Conservation (phyloP, 2,888 invertebrate genomes). For the Eurytoma californica region DNA sequence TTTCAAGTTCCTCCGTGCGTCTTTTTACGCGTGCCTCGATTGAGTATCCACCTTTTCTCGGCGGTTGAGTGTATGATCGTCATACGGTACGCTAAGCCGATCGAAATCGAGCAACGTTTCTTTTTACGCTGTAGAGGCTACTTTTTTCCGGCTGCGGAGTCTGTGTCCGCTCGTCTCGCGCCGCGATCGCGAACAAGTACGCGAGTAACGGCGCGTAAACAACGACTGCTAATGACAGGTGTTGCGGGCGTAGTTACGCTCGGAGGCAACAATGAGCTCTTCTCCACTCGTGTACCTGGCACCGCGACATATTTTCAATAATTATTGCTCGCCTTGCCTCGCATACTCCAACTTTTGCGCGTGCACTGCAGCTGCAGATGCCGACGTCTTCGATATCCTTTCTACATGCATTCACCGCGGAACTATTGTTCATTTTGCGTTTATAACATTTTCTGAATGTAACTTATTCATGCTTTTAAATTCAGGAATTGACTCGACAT, state of each 20-base stretch:
- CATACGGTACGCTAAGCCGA: neutral
- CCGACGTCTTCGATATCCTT: slow-evolving; percentile 34
- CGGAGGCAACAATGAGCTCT: slow-evolving; percentile 64
- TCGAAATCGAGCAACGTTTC: slow-evolving; percentile 33
- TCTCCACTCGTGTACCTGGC: slow-evolving; percentile 61
- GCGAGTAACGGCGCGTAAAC: slow-evolving; percentile 69
- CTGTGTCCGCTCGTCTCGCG: neutral
- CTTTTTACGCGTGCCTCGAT: slow-evolving; percentile 19
- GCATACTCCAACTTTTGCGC: neutral
- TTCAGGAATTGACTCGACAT: too few relatives aligned
- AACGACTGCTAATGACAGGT: slow-evolving; percentile 70
- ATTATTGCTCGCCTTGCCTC: slow-evolving; percentile 59
- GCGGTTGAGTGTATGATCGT: too few relatives aligned
- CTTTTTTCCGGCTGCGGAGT: slow-evolving; percentile 35
- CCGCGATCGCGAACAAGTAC: slow-evolving; percentile 38
- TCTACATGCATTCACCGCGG: neutral
- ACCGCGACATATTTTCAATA: slow-evolving; percentile 68
- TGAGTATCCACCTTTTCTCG: neutral
- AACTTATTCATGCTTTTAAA: too few relatives aligned
- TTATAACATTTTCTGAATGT: too few relatives aligned
- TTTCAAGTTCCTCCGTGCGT: slow-evolving; percentile 9
- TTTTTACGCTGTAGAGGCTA: slow-evolving; percentile 21
- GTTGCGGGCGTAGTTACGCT: slow-evolving; percentile 59
- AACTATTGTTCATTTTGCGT: too few relatives aligned
- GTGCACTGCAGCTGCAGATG: neutral